phyloP scores from a whole-genome alignment of 2,113 vertebrate species.

The Paralichthys olivaceus region DNA sequence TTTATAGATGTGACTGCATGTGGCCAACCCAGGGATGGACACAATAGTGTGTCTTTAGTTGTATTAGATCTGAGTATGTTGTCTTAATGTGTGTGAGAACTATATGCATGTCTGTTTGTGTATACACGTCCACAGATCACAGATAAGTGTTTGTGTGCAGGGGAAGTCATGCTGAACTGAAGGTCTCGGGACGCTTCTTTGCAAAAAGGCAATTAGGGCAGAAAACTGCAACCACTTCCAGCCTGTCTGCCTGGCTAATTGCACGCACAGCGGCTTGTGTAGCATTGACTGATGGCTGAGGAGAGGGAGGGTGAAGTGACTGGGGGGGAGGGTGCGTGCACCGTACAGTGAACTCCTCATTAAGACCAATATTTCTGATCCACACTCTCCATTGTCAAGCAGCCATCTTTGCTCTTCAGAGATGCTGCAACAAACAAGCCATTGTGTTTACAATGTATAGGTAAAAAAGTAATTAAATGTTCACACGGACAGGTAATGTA shows the following conservation, averaged over 20 bases:
- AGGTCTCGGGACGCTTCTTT: conserved; percentile 47
- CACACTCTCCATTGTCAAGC: conserved; percentile 42
- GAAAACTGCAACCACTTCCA: conserved; percentile 72
- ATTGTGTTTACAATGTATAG: conserved; percentile 10
- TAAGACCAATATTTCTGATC: conserved; percentile 66
- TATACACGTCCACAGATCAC: conserved; percentile 15
- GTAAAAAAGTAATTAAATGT: neutral
- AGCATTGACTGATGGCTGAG: conserved; percentile 67
- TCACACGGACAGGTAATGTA: neutral
- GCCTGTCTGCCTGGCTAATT: conserved; percentile 73
- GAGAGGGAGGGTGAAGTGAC: neutral
- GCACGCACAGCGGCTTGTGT: conserved; percentile 63
- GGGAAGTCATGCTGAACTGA: conserved; percentile 56
- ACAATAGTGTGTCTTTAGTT: neutral
- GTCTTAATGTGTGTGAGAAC: neutral
- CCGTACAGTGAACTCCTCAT: conserved; percentile 64
- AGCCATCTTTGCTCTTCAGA: conserved; percentile 9
- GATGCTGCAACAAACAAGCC: neutral
- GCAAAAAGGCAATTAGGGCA: conserved; percentile 74
- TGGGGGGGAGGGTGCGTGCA: conserved; percentile 34
- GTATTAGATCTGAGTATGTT: neutral
- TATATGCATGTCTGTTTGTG: conserved; percentile 11
- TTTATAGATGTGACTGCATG: conserved; percentile 12
- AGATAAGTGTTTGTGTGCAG: conserved; percentile 41
- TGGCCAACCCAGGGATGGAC: neutral